Conservation (phyloP, 2,888 invertebrate genomes). For the Leptinotarsa tumamoca region DNA sequence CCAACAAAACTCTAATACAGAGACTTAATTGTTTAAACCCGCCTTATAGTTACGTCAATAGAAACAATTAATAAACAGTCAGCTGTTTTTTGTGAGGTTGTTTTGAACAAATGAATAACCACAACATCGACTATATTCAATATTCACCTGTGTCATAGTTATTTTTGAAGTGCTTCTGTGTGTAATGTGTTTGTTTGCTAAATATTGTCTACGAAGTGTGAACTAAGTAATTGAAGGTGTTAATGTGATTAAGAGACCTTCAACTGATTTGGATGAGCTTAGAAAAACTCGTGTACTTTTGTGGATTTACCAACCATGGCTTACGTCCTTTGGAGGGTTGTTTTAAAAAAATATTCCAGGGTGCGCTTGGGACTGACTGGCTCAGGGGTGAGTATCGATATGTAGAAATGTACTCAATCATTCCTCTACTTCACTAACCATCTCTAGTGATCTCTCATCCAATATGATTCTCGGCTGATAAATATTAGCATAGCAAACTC, state of each 20-base stretch:
- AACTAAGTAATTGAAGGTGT: constrained; percentile 28
- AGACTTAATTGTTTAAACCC: not conserved
- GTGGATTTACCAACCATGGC: constrained; percentile 65
- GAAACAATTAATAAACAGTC: not conserved
- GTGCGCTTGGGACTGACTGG: constrained; percentile 69
- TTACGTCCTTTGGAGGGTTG: constrained; percentile 72
- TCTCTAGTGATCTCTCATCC: too few species aligned
- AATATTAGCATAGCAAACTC: too few species aligned
- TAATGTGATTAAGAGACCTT: constrained; percentile 31
- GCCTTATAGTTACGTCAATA: constrained; percentile 3
- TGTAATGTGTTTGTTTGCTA: constrained; percentile 35
- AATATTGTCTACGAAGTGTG: constrained; percentile 23
- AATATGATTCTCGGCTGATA: too few species aligned
- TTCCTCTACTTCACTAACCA: too few species aligned
- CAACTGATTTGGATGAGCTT: constrained; percentile 40
- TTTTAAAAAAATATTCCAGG: constrained; percentile 73
- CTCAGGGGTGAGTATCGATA: constrained; percentile 52
- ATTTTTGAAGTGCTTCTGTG: constrained; percentile 6
- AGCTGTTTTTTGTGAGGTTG: constrained; percentile 10
- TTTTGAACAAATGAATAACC: not conserved
- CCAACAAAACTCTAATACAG: not conserved
- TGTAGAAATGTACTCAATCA: not conserved
- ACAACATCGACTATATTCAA: not conserved
- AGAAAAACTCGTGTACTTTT: constrained; percentile 42
- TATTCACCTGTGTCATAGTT: constrained; percentile 10